Evolutionary conservation across 2,113 vertebrate species (phyloP).

Genomic region (Tachysurus vachellii): DNA sequence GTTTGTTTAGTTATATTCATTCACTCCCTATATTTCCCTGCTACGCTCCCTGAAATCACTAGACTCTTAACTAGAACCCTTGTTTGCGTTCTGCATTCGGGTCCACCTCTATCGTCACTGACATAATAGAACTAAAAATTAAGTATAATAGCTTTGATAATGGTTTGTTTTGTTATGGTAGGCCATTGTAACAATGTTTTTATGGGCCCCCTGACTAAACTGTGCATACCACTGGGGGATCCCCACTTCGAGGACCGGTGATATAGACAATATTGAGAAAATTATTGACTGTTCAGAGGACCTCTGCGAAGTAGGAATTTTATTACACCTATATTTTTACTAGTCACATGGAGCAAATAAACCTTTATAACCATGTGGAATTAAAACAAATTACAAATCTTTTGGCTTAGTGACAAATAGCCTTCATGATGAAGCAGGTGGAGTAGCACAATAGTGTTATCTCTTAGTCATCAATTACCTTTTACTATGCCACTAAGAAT

Average conservation of each 20-base stretch:
- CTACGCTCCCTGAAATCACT: too few relatives aligned
- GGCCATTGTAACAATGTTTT: not conserved
- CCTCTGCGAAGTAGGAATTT: not conserved
- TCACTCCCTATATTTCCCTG: too few relatives aligned
- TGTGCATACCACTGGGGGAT: not conserved
- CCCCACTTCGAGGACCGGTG: not conserved
- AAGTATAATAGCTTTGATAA: not conserved
- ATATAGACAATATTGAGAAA: not conserved
- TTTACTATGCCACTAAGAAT: conserved; percentile 28
- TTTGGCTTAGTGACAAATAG: not conserved
- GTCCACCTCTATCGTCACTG: too few relatives aligned
- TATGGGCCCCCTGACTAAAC: too few relatives aligned
- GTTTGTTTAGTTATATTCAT: too few relatives aligned
- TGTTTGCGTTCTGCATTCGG: too few relatives aligned
- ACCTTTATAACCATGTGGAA: not conserved
- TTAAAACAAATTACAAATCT: not conserved
- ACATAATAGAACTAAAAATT: not conserved
- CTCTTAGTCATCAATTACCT: conserved; percentile 12
- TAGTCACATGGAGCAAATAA: not conserved
- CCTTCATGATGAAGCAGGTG: not conserved
- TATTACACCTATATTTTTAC: not conserved
- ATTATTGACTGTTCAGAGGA: not conserved
- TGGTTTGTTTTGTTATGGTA: not conserved
- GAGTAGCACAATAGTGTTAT: not conserved
- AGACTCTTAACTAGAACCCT: too few relatives aligned